These are phyloP conservation scores for Philereme transversata DNA, from an alignment of 2,888 invertebrate genomes.

Conservation along the genomic window DNA sequence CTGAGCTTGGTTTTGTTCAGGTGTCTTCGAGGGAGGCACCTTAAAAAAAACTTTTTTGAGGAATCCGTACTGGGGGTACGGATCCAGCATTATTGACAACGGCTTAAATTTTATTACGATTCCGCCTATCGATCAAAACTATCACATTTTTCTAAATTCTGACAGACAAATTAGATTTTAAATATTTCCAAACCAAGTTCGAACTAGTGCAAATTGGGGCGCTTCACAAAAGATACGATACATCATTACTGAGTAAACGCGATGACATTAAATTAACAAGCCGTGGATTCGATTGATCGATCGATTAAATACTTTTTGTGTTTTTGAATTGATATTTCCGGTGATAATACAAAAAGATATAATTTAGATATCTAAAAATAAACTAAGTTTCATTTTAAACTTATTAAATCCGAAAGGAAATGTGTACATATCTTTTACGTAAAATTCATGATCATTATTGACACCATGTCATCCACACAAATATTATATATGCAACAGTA, in stretches of 20 bases:
- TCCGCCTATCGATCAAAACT: constrained; percentile 26
- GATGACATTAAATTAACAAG: constrained; percentile 23
- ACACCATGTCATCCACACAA: no score
- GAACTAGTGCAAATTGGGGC: constrained; percentile 20
- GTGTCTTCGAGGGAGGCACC: no score
- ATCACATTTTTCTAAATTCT: constrained; percentile 3
- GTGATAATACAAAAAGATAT: neutral
- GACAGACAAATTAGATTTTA: constrained; percentile 16
- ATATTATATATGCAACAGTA: no score
- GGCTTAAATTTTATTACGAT: neutral
- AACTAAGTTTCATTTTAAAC: no score
- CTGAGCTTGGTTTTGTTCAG: no score
- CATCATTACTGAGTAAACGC: constrained; percentile 28
- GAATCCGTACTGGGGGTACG: no score
- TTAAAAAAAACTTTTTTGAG: no score
- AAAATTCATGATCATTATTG: no score
- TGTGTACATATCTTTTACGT: no score
- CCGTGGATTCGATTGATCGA: constrained; percentile 16
- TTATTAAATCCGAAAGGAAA: no score
- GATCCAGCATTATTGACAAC: no score
- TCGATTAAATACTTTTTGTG: constrained; percentile 16
- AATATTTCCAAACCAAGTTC: constrained; percentile 9
- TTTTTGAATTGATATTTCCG: constrained; percentile 22
- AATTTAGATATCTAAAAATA: no score
- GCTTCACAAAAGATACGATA: constrained; percentile 25